Conservation (phyloP, 2,797 vertebrate genomes). For the Acipenser transmontanus region DNA sequence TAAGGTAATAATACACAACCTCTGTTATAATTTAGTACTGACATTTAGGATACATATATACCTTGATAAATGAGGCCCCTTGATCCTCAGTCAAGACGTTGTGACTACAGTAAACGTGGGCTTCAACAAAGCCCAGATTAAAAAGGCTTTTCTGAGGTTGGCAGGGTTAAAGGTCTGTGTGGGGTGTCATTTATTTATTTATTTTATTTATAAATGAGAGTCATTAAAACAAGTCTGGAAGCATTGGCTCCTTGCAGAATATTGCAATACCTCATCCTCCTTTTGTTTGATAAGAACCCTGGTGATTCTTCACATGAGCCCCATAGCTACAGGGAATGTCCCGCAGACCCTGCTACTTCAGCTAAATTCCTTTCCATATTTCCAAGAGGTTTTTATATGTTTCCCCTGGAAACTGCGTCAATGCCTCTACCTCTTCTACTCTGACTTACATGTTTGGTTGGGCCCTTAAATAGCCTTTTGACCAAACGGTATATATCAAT, state of each 20-base stretch:
- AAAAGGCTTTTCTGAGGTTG: conserved; percentile 7
- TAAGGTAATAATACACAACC: too few relatives aligned
- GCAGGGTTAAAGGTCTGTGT: conserved; percentile 47
- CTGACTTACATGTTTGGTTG: conserved; percentile 61
- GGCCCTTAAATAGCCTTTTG: conserved; percentile 38
- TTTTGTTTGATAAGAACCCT: conserved; percentile 65
- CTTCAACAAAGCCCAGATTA: neutral
- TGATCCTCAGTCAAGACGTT: too few relatives aligned
- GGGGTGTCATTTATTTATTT: conserved; percentile 24
- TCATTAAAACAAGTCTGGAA: conserved; percentile 55
- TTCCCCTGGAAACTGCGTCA: conserved; percentile 77
- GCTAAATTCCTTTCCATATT: conserved; percentile 68
- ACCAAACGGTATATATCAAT: too few relatives aligned
- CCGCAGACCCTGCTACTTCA: conserved; percentile 59
- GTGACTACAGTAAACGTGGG: neutral
- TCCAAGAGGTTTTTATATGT: conserved; percentile 76
- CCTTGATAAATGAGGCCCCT: too few relatives aligned
- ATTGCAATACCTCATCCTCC: conserved; percentile 56
- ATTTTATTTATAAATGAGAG: conserved; percentile 60
- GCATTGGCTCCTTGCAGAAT: conserved; percentile 50
- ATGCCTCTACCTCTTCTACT: conserved; percentile 63
- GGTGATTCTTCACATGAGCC: conserved; percentile 66
- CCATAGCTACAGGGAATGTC: conserved; percentile 64
- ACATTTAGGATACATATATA: too few relatives aligned
- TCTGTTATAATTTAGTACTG: too few relatives aligned